Evolutionary conservation across 2,888 invertebrate species (phyloP).

Genomic region (Drosophila nigricruria): DNA sequence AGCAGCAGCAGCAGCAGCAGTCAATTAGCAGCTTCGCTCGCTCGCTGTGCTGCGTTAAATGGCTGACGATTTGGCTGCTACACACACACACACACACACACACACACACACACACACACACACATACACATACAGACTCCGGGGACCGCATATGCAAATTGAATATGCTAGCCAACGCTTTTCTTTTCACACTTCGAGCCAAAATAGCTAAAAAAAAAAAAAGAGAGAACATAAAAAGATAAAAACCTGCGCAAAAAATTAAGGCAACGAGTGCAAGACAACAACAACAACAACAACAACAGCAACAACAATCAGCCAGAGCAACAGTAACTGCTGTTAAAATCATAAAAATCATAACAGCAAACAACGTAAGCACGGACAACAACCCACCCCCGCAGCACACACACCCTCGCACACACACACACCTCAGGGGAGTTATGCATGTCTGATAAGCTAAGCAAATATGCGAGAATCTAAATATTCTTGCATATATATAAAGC

Average conservation of each 20-base stretch:
- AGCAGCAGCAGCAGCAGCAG: conserved; percentile 46
- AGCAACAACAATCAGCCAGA: conserved; percentile 12
- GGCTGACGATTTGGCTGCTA: conserved; percentile 55
- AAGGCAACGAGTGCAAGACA: conserved; percentile 55
- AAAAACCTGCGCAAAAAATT: conserved; percentile 45
- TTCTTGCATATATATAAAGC: background rate
- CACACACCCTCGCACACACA: conserved; percentile 10
- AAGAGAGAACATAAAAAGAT: conserved; percentile 9
- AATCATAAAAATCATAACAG: conserved; percentile 70
- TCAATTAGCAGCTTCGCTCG: conserved; percentile 73
- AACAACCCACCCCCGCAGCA: conserved; percentile 9
- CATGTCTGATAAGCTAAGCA: conserved; percentile 73
- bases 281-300: conserved; percentile 29
- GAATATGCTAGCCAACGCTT: conserved; percentile 71
- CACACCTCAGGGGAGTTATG: conserved; percentile 55
- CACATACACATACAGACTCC: conserved; percentile 25
- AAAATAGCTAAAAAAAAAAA: conserved; percentile 24
- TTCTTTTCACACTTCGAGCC: conserved; percentile 65
- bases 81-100: conserved; percentile 11
- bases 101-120: conserved; percentile 25
- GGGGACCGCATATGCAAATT: conserved; percentile 75
- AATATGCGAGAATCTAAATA: conserved; percentile 12
- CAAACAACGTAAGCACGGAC: conserved; percentile 60
- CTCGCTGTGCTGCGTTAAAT: conserved; percentile 65
- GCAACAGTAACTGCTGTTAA: conserved; percentile 42